These are phyloP conservation scores for Armadillidium nasatum DNA, from an alignment of 1,140 invertebrate species.

Conservation along the genomic window DNA sequence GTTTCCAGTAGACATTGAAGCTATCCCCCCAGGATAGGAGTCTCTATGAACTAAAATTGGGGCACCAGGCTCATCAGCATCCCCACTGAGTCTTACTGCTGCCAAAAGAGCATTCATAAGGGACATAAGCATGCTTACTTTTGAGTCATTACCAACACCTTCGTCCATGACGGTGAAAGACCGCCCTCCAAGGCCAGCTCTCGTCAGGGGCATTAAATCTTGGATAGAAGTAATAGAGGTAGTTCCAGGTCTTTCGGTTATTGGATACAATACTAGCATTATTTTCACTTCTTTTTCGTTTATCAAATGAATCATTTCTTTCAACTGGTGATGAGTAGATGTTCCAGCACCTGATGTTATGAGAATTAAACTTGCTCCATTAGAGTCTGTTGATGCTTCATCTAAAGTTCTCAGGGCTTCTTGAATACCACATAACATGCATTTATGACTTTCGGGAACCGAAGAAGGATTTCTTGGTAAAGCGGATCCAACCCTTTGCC, in stretches of 20 bases:
- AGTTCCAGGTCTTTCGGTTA: slow-evolving; percentile 30
- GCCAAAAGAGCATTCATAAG: slow-evolving; percentile 28
- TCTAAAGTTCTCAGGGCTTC: slow-evolving; percentile 32
- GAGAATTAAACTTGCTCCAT: slow-evolving; percentile 33
- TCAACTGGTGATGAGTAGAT: slow-evolving; percentile 28
- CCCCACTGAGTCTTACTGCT: slow-evolving; percentile 23
- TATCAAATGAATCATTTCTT: slow-evolving; percentile 30
- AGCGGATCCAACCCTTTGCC: slow-evolving; percentile 40
- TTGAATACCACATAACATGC: slow-evolving; percentile 37
- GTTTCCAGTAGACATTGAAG: slow-evolving; percentile 28
- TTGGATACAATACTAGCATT: slow-evolving; percentile 33
- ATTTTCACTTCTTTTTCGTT: slow-evolving; percentile 25
- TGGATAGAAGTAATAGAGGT: slow-evolving; percentile 8
- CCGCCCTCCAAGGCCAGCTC: slow-evolving; percentile 12
- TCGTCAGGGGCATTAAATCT: slow-evolving; percentile 28
- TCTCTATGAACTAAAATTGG: slow-evolving; percentile 31
- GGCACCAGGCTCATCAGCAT: slow-evolving; percentile 21
- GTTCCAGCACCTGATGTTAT: slow-evolving; percentile 34
- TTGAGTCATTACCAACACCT: slow-evolving; percentile 27
- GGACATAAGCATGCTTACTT: slow-evolving; percentile 28
- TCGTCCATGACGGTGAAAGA: slow-evolving; percentile 28
- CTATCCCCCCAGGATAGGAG: slow-evolving; percentile 31
- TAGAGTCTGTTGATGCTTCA: not conserved
- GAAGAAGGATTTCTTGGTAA: slow-evolving; percentile 39
- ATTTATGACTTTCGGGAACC: slow-evolving; percentile 39